Evolutionary conservation across 2,113 vertebrate species (phyloP), one percentile per base, ranked within the genome.

Genomic region (Rhegmatorhina hoffmannsi): DNA sequence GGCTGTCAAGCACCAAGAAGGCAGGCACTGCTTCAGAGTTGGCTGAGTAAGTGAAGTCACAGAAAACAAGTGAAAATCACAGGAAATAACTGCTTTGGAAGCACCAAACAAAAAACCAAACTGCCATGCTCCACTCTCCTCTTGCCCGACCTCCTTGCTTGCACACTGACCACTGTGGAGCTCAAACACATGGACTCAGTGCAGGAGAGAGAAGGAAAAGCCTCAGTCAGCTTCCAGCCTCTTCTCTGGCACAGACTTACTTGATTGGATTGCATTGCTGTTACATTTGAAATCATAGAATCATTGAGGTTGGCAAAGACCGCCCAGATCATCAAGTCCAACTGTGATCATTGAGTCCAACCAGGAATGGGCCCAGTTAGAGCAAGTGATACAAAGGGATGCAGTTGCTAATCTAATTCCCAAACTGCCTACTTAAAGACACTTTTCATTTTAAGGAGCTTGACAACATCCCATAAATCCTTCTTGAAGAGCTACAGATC

Each of bases 51-150:
- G 15, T 38, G 46, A 67, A 53, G 52, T 53, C 53, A 52, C 46
- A 56, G 31, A 14, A 62, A 63, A 34, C 4, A 69, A 66, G 24
- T 17, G 47, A 75, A 66, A 67, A 85, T 64, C 43, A 26, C 26
- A 36, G 38, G 24, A 26, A 72, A 34, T 10, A 49, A 53, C 21
- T 25, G 11, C 31, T 53, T 40, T 49, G 13, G 46, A 77, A 59
- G 19, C 18, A 16, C 5, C 1, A 0, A 80, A 89, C 7, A 12
- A 60, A 60, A 76, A 90, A 2, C 23, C 36, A 72, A 73, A 40
- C n/a, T 2, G 0, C 31, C 1, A 4, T 10, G 13, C 3, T 5
- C 19, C 0, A 0, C 12, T 59, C 28, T 72, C 17, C 59, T 31
- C 52, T 47, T 16, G 3, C 17, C 21, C 0, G 0, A 29, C 40